Evolutionary conservation across 1,140 invertebrate species (phyloP).

Genomic region (Brachionus sp.): DNA sequence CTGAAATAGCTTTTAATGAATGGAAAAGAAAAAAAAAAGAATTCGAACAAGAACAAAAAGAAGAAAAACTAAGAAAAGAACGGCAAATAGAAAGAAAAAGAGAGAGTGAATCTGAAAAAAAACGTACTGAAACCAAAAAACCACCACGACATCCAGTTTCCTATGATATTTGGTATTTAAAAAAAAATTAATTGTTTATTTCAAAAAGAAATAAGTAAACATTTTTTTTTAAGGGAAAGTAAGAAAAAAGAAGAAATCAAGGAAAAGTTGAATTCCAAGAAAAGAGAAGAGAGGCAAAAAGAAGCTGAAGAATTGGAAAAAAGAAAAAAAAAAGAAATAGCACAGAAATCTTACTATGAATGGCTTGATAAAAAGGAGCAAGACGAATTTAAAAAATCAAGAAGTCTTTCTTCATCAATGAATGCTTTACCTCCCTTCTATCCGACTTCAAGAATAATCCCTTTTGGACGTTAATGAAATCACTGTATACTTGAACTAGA

Average conservation of each 20-base stretch:
- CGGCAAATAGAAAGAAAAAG: too few relatives aligned
- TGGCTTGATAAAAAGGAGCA: constrained; percentile 43
- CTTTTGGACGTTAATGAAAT: neutral
- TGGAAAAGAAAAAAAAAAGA: constrained; percentile 25
- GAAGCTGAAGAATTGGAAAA: constrained; percentile 12
- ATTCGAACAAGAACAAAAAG: constrained; percentile 16
- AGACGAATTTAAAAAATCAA: neutral
- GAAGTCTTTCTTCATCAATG: constrained; percentile 6
- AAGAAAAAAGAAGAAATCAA: constrained; percentile 37
- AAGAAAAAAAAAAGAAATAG: constrained; percentile 20
- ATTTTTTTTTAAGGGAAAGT: neutral
- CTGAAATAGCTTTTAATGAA: constrained; percentile 17
- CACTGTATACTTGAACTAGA: too few relatives aligned
- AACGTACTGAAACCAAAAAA: neutral
- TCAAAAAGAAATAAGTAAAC: neutral
- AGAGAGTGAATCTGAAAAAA: neutral
- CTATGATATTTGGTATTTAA: constrained; percentile 4
- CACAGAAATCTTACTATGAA: constrained; percentile 12
- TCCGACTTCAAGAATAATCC: constrained; percentile 40
- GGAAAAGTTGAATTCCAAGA: neutral
- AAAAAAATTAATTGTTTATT: neutral
- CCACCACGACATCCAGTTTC: constrained; percentile 10
- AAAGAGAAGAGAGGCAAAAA: constrained; percentile 29
- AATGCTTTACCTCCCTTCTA: constrained; percentile 25
- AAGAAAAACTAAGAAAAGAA: constrained; percentile 5